Evolutionary conservation across 1,140 invertebrate species (phyloP).

Genomic region (Lepidurus couesii): DNA sequence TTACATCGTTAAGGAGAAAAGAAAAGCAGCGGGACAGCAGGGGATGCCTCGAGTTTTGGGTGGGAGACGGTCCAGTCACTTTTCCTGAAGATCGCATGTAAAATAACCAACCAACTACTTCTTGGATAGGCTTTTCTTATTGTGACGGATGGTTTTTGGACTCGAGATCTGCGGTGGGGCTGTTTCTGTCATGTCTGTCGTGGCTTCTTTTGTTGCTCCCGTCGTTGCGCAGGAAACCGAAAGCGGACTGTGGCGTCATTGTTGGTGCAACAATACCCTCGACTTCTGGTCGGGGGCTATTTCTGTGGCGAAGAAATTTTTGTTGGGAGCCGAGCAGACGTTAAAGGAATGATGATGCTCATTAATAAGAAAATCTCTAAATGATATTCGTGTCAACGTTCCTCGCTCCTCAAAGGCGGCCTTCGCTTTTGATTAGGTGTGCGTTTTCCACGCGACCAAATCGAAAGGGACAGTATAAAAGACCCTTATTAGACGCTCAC

Average conservation of each 20-base stretch:
- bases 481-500: not conserved
- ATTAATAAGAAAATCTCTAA: not conserved
- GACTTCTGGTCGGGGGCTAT: constrained; percentile 10
- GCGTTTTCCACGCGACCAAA: not conserved
- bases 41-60: not conserved
- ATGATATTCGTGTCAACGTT: not conserved
- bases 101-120: not conserved
- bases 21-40: not conserved
- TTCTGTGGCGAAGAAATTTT: not conserved
- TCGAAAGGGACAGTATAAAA: not conserved
- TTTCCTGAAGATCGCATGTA: not conserved
- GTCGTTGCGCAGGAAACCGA: not conserved
- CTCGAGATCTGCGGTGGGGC: not conserved
- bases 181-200: not conserved
- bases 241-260: not conserved
- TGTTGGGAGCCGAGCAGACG: too few species aligned
- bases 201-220: not conserved
- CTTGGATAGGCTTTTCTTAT: not conserved
- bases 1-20: not conserved
- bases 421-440: not conserved
- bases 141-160: too few species aligned
- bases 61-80: not conserved
- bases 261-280: not conserved
- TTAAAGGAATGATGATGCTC: not conserved
- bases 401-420: not conserved